These are phyloP conservation scores for Netelia melanura DNA, from an alignment of 2,888 invertebrate genomes.

Conservation along the genomic window DNA sequence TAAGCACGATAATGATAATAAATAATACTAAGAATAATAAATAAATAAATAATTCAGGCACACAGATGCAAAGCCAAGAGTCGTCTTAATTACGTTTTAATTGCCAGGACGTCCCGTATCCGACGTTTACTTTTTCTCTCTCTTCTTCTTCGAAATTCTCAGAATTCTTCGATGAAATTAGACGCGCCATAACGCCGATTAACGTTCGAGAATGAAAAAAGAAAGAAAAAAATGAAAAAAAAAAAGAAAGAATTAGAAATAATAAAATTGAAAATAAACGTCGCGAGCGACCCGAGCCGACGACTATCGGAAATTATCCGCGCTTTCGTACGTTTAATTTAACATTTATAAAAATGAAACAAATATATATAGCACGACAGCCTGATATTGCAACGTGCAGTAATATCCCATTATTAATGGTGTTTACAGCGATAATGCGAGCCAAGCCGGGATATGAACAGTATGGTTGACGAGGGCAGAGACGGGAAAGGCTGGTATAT, in stretches of 20 bases:
- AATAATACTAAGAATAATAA: neutral
- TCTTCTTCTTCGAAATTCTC: constrained; percentile 41
- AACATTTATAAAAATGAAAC: neutral
- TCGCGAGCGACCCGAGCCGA: neutral
- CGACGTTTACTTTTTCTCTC: neutral
- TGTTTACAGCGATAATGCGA: constrained; percentile 20
- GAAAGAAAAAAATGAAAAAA: neutral
- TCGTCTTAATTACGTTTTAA: constrained; percentile 56
- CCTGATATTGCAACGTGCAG: neutral
- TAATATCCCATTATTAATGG: neutral
- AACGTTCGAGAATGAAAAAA: neutral
- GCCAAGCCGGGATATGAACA: neutral
- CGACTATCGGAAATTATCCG: constrained; percentile 2
- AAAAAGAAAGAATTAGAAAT: neutral
- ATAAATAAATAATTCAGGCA: constrained; percentile 14
- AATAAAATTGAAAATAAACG: no score
- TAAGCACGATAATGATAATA: neutral
- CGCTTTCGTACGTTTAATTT: neutral
- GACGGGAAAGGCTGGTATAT: constrained; percentile 21
- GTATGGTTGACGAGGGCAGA: neutral
- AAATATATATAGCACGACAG: no score
- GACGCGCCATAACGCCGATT: constrained; percentile 2
- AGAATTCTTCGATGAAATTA: constrained; percentile 42
- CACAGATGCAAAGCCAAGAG: constrained; percentile 10
- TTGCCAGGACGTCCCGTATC: constrained; percentile 58